phyloP scores from a whole-genome alignment of 1,140 invertebrate species.

The Zaprionus davidi region DNA sequence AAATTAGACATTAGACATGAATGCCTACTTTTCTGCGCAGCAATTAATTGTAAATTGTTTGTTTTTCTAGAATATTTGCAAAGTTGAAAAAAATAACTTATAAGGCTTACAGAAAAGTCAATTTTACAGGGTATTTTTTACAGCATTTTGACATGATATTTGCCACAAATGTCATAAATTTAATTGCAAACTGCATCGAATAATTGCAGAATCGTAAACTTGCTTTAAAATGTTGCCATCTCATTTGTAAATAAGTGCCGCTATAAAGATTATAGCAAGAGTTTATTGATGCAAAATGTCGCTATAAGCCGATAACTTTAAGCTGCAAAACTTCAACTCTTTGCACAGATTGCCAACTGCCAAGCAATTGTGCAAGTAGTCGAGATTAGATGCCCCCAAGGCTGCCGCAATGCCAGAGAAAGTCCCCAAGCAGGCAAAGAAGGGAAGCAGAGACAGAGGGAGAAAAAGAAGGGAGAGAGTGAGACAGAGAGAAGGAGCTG shows the following conservation, averaged over 20 bases:
- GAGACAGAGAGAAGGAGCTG: background rate
- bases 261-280: constrained; percentile 1
- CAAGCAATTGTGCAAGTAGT: constrained; percentile 12
- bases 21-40: background rate
- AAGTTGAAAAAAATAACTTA: too few relatives aligned
- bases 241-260: background rate
- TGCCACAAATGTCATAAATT: background rate
- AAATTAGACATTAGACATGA: background rate
- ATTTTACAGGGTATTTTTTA: too few relatives aligned
- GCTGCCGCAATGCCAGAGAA: constrained; percentile 10
- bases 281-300: background rate
- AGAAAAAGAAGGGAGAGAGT: background rate
- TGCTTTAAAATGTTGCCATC: background rate
- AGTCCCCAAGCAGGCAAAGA: constrained; percentile 1
- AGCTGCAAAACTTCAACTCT: constrained; percentile 1
- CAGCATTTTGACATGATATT: too few relatives aligned
- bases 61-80: too few relatives aligned
- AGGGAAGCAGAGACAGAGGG: background rate
- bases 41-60: background rate
- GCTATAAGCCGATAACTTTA: constrained; percentile 3
- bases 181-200: background rate
- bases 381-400: constrained; percentile 18
- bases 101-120: too few relatives aligned
- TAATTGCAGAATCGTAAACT: background rate
- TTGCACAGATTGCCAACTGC: background rate